Percentiles rank a stretch among this genome's conserved stretches.
phyloP scores from a whole-genome alignment of 2,797 vertebrate genomes.

The Synanceia verrucosa region DNA sequence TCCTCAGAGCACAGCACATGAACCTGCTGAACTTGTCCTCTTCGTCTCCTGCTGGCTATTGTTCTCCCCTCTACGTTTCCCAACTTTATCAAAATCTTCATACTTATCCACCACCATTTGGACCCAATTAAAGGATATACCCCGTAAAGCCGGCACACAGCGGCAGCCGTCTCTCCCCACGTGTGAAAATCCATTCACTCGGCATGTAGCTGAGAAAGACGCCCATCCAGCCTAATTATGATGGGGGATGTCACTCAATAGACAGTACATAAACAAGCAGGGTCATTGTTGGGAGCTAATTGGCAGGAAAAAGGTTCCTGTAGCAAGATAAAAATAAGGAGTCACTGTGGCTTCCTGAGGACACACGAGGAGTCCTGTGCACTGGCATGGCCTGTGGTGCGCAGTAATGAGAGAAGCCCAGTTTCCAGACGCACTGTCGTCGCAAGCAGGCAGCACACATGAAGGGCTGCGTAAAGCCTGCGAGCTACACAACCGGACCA shows the following conservation, averaged over 20 bases:
- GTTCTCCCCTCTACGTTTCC: slow-evolving; percentile 48
- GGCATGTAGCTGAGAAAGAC: slow-evolving; percentile 52
- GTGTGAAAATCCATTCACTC: slow-evolving; percentile 69
- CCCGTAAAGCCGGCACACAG: slow-evolving; percentile 52
- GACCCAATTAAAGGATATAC: slow-evolving; percentile 77
- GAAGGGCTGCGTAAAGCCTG: slow-evolving; percentile 56
- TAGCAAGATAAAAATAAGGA: slow-evolving; percentile 72
- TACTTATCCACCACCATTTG: slow-evolving; percentile 58
- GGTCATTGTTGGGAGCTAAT: slow-evolving; percentile 79
- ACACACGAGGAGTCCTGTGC: slow-evolving; percentile 56
- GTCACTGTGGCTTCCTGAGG: slow-evolving; percentile 70
- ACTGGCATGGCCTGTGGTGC: slow-evolving; percentile 69
- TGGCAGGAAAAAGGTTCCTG: slow-evolving; percentile 73
- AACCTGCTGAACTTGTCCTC: slow-evolving; percentile 84
- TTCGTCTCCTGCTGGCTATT: slow-evolving; percentile 73
- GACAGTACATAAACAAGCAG: slow-evolving; percentile 74
- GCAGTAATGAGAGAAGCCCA: slow-evolving; percentile 76
- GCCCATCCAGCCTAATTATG: slow-evolving; percentile 66
- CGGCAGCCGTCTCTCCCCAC: slow-evolving; percentile 58
- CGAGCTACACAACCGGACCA: slow-evolving; percentile 58
- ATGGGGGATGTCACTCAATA: slow-evolving; percentile 74
- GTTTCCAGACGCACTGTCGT: slow-evolving; percentile 65
- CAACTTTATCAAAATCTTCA: slow-evolving; percentile 62
- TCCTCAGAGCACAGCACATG: slow-evolving; percentile 70
- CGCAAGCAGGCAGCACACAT: slow-evolving; percentile 38